A percentile compares a stretch with the other conserved stretches of the same genome.
These are phyloP conservation scores for Urocitellus parryii DNA, from an alignment of 2,113 vertebrate genomes.

Conservation along the genomic window DNA sequence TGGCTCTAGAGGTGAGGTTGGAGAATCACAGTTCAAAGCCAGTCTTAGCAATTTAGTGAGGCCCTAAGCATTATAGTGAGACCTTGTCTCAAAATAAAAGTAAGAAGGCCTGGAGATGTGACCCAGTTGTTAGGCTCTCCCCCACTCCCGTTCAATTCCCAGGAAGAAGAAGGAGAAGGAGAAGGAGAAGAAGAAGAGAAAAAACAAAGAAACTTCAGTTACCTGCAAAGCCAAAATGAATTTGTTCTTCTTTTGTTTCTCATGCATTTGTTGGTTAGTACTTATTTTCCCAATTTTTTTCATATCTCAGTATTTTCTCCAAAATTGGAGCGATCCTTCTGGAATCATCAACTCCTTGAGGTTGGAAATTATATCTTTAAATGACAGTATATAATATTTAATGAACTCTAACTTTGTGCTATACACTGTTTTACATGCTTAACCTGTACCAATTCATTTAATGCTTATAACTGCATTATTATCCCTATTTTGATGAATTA, in stretches of 20 bases:
- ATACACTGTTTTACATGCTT: slow-evolving; percentile 36
- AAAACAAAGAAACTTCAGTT: no score
- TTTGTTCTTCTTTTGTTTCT: slow-evolving; percentile 27
- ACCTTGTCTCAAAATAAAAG: no score
- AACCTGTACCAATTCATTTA: not conserved
- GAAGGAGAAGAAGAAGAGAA: no score
- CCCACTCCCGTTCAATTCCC: no score
- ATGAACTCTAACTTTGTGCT: not conserved
- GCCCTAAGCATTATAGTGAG: no score
- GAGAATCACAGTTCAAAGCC: no score
- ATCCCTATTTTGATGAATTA: slow-evolving; percentile 35
- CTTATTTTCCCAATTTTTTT: not conserved
- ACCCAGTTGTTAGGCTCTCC: no score
- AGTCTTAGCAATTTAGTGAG: no score
- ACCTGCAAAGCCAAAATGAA: not conserved
- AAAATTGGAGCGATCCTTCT: not conserved
- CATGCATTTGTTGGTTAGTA: slow-evolving; percentile 7
- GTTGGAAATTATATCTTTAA: slow-evolving; percentile 43
- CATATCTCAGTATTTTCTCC: slow-evolving; percentile 19
- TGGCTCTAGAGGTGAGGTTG: no score
- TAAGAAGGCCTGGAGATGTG: no score
- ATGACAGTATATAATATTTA: not conserved
- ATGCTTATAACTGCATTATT: slow-evolving; percentile 21
- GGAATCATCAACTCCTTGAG: not conserved
- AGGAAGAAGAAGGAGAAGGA: no score